Base-by-base conservation (phyloP, 2,888 invertebrate species). In the Vesta saturnalis region DNA sequence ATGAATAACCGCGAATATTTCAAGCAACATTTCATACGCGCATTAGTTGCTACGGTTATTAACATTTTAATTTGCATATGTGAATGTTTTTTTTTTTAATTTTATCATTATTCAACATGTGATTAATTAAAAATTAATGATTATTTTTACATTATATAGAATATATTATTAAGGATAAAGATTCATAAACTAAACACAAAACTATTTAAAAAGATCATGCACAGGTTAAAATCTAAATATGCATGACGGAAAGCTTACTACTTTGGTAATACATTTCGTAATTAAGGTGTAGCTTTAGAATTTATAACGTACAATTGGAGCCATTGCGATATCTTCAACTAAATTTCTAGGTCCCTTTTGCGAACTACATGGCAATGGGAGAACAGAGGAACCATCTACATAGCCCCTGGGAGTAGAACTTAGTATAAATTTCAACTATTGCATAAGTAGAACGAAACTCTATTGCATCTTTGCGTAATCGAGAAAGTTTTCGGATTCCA, bases 251-350 rank as follows among this genome's bases (percentile, higher is more conserved):
- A 77, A 76, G 75, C 76, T 74, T 72, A 76, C 74, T 76, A 76
- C 77, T 77, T 76, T 73, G 74, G 71, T 75, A 78, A 79, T 78
- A 79, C 78, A 77, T 78, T 77, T 76, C 71, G 75, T 78, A 79
- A 79, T 79, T 79, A 79, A 78, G 77, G 77, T 77, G 74, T 76
- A 76, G 77, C 76, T 74, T 65, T 76, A 73, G 77, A 78, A 79
- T 79, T 78, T 79, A 79, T 79, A 77, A 71, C 76, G 72, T 63
- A 72, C 75, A 76, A 76, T 77, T 76, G 75, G 71, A 73, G 73
- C 67, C 60, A 65, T 71, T 70, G 59, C 70, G 70, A 70, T 68
- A 70, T 67, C 70, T 70, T 68, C 68, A 68, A 59, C 62, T 64
- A 65, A 70, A 67, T 68, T 67, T 64, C 67, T 57, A 66, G 68